Percentiles rank a stretch among this genome's conserved stretches.
These are phyloP conservation scores for Mimumesa dahlbomi DNA, from an alignment of 2,888 invertebrate genomes.

Conservation along the genomic window DNA sequence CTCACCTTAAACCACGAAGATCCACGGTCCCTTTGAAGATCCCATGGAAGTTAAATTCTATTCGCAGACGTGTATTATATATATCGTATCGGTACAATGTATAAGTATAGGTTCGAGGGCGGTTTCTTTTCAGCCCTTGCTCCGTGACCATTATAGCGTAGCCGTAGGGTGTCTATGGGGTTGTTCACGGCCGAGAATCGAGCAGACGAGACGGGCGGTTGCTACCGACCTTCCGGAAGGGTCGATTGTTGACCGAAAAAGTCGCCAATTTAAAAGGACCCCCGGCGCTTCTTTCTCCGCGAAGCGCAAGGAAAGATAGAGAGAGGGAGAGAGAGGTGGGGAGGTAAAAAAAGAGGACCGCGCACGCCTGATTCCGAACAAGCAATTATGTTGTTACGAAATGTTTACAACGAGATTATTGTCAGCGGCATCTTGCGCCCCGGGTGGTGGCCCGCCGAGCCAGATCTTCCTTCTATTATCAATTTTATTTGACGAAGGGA, in stretches of 20 bases:
- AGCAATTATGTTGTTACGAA: conserved; percentile 80
- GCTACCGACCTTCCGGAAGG: conserved; percentile 76
- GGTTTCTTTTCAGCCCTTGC: conserved; percentile 69
- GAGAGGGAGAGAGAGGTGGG: conserved; percentile 32
- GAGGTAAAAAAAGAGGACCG: conserved; percentile 31
- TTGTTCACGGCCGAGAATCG: conserved; percentile 69
- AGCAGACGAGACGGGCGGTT: conserved; percentile 62
- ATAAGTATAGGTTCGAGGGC: conserved; percentile 50
- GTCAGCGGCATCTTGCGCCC: conserved; percentile 79
- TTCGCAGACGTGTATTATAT: conserved; percentile 47
- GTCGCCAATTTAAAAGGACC: conserved; percentile 80
- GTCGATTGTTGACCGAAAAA: conserved; percentile 81
- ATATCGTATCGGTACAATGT: conserved; percentile 23
- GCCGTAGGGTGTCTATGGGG: conserved; percentile 74
- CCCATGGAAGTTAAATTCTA: conserved; percentile 64
- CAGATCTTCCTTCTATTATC: conserved; percentile 67
- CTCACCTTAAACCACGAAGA: conserved; percentile 63
- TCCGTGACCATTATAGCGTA: conserved; percentile 75
- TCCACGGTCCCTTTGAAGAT: conserved; percentile 61
- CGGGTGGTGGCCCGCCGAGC: conserved; percentile 62
- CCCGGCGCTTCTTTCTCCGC: conserved; percentile 71
- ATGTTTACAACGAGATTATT: conserved; percentile 80
- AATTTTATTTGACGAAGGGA: conserved; percentile 73
- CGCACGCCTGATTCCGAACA: conserved; percentile 69
- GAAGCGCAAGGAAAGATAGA: conserved; percentile 32